Conservation (phyloP, 2,797 vertebrate genomes). For the Chloroceryle amazona region DNA sequence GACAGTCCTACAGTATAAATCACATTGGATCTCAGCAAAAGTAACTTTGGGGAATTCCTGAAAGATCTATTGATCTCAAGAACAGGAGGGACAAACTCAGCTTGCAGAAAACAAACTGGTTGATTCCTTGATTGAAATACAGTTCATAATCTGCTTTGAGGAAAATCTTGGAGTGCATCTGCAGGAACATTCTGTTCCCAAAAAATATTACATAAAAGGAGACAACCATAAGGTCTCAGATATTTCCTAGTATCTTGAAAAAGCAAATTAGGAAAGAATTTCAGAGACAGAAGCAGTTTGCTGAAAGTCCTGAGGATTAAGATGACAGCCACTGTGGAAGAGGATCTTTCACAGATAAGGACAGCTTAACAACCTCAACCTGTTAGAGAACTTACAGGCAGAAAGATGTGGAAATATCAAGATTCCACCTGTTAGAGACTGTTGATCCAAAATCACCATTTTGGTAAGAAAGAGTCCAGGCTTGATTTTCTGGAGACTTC, state of each 20-base stretch:
- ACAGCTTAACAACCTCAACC: neutral
- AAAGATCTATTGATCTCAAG: neutral
- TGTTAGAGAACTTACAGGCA: neutral
- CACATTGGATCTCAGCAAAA: neutral
- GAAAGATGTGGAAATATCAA: neutral
- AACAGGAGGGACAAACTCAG: neutral
- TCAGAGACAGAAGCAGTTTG: neutral
- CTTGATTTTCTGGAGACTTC: neutral
- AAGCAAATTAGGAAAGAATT: neutral
- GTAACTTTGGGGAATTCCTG: neutral
- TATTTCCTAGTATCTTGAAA: neutral
- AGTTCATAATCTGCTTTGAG: neutral
- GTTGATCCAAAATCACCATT: neutral
- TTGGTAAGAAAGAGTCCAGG: neutral
- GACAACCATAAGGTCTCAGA: neutral
- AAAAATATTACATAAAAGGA: neutral
- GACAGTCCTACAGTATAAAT: neutral
- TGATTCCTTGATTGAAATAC: neutral
- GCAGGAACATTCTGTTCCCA: neutral
- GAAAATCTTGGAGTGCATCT: neutral
- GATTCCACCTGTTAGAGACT: accelerated
- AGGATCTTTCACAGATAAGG: neutral
- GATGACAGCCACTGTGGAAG: neutral
- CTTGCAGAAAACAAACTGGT: neutral
- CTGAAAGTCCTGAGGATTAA: neutral